These are phyloP conservation scores for Columba guinea DNA, from an alignment of 2,797 vertebrate genomes.

Conservation along the genomic window DNA sequence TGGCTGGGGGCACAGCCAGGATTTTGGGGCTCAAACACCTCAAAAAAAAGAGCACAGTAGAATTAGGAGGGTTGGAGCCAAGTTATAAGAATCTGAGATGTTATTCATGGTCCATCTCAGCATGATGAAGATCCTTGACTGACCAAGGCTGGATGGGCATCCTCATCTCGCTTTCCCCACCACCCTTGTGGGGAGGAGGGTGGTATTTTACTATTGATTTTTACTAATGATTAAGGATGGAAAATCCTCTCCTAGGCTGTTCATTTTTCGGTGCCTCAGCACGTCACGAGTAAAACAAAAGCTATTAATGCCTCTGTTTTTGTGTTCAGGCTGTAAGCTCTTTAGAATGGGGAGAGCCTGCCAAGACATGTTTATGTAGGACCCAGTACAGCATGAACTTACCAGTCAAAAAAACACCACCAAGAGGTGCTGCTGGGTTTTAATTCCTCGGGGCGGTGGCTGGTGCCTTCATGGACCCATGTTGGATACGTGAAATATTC, in stretches of 20 bases:
- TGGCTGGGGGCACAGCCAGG: background rate
- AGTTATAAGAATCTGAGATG: background rate
- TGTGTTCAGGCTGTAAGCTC: background rate
- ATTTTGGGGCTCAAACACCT: background rate
- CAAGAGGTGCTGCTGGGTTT: background rate
- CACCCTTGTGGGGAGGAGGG: background rate
- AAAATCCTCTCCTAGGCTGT: background rate
- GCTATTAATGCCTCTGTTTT: background rate
- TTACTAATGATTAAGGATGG: background rate
- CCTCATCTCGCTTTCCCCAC: background rate
- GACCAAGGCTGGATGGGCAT: background rate
- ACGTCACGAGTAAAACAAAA: background rate
- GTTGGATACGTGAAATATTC: background rate
- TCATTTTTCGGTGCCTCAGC: background rate
- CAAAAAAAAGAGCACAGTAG: background rate
- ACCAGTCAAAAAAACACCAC: background rate
- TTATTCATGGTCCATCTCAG: background rate
- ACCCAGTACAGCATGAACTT: background rate
- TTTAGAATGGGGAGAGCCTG: background rate
- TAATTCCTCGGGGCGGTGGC: background rate
- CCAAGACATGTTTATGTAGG: background rate
- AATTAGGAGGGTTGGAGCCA: background rate
- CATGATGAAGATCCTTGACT: accelerated
- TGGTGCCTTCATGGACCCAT: background rate
- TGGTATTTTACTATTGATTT: background rate